Evolutionary conservation across 2,113 vertebrate genomes (phyloP).

Genomic region (Sula dactylatra): DNA sequence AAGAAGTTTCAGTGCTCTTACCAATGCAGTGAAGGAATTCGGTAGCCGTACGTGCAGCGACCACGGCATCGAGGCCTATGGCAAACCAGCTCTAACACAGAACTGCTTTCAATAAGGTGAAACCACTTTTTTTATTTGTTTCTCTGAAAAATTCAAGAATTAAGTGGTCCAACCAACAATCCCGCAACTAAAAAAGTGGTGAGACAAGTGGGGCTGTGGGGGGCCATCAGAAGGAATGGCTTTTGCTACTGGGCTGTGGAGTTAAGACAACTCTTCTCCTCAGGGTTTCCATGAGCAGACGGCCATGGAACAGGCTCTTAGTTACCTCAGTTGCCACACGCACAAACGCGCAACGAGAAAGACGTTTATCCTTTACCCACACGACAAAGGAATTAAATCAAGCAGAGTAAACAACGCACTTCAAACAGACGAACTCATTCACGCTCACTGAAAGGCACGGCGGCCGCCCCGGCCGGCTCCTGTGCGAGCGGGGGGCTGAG

Average conservation of each 20-base stretch:
- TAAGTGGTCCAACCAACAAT: background rate
- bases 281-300: background rate
- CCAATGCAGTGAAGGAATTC: background rate
- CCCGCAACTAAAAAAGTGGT: background rate
- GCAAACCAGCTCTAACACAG: background rate
- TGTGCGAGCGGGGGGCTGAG: too few species aligned
- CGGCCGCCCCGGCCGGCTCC: too few species aligned
- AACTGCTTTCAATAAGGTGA: background rate
- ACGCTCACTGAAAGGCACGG: fast-evolving
- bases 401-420: too few species aligned
- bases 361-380: too few species aligned
- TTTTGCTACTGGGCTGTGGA: fast-evolving
- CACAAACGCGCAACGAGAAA: background rate
- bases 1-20: background rate
- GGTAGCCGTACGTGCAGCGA: fast-evolving
- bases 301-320: background rate
- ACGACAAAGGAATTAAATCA: background rate
- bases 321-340: background rate
- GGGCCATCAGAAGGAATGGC: background rate
- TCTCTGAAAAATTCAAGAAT: background rate
- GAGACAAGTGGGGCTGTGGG: fast-evolving
- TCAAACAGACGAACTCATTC: background rate
- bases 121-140: background rate
- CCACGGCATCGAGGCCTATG: fast-evolving
- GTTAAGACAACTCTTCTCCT: background rate